Conservation (phyloP, 2,113 vertebrate species). For the Spea bombifrons region DNA sequence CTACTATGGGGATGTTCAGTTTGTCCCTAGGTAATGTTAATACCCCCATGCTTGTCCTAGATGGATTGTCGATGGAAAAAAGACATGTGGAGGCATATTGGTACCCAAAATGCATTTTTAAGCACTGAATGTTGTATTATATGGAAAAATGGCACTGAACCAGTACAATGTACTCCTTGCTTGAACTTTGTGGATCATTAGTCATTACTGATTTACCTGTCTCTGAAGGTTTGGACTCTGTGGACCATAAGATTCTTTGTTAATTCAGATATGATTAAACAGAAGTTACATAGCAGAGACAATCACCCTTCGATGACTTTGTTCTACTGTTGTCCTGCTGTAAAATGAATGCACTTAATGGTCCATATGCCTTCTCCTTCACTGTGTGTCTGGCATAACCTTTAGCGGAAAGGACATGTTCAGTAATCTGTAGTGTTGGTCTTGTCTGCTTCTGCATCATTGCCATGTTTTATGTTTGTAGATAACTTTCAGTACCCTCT, state of each 20-base stretch:
- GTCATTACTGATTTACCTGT: neutral
- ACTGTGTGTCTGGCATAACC: conserved; percentile 1
- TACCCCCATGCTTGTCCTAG: too few relatives aligned
- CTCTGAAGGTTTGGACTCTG: conserved; percentile 1
- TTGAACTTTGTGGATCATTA: conserved; percentile 25
- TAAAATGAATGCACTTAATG: conserved; percentile 31
- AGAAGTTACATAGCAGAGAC: conserved; percentile 16
- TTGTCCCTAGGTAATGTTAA: too few relatives aligned
- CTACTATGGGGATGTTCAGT: too few relatives aligned
- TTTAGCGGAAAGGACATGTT: conserved; percentile 30
- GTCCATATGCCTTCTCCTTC: conserved; percentile 9
- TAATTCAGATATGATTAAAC: conserved; percentile 33
- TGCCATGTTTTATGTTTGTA: neutral
- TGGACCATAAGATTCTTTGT: conserved; percentile 22
- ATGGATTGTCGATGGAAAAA: too few relatives aligned
- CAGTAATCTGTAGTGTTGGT: neutral
- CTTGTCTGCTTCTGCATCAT: conserved; percentile 10
- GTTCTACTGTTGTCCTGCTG: conserved; percentile 11
- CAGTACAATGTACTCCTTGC: neutral
- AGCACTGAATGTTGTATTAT: too few relatives aligned
- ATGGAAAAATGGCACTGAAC: neutral
- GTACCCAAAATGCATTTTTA: too few relatives aligned
- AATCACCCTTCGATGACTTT: conserved; percentile 25
- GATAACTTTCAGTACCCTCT: too few relatives aligned
- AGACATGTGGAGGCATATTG: too few relatives aligned